phyloP scores from a whole-genome alignment of 2,888 invertebrate species.

The Tyria jacobaeae region DNA sequence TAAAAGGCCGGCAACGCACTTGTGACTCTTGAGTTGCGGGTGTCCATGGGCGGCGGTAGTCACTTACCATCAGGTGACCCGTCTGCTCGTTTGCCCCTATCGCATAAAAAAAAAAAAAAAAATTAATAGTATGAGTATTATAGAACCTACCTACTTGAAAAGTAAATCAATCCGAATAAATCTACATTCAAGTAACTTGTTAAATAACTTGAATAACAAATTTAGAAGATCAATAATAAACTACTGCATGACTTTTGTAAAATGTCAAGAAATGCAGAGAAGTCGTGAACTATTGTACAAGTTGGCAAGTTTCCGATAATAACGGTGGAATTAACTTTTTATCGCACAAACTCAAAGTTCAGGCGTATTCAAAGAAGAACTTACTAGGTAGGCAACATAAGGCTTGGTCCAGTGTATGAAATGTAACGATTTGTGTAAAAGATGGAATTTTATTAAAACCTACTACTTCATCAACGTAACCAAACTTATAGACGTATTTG shows the following conservation, averaged over 20 bases:
- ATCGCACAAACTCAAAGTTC: constrained; percentile 48
- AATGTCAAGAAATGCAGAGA: not conserved
- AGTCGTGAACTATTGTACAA: constrained; percentile 36
- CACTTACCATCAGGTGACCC: no score
- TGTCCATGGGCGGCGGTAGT: no score
- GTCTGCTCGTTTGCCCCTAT: no score
- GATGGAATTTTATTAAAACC: not conserved
- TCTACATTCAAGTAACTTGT: not conserved
- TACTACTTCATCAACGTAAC: not conserved
- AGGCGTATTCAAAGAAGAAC: constrained; percentile 48
- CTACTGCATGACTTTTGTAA: not conserved
- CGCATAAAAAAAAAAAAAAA: no score
- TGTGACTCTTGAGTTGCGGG: no score
- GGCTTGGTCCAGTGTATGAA: not conserved
- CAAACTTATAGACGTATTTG: not conserved
- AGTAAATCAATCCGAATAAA: no score
- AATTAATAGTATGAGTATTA: no score
- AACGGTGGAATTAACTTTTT: constrained; percentile 50
- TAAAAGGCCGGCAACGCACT: no score
- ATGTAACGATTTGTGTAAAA: not conserved
- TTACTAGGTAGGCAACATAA: constrained; percentile 34
- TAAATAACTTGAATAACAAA: not conserved
- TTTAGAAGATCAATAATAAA: not conserved
- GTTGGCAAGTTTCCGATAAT: constrained; percentile 45
- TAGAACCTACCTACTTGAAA: no score